Conservation (phyloP, 2,113 vertebrate species). For the Vireo altiloquus region DNA sequence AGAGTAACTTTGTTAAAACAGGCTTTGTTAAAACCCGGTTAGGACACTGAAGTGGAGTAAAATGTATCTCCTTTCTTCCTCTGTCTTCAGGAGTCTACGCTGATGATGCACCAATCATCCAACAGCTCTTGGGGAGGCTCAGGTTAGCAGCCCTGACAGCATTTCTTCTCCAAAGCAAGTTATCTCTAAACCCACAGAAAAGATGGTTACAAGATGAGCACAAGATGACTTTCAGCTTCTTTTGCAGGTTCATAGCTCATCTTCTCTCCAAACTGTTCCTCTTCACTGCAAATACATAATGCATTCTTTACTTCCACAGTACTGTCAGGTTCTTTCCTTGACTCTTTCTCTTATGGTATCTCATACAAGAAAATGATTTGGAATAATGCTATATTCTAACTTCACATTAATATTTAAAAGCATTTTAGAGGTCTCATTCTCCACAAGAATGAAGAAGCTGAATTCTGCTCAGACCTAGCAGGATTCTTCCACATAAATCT, state of each 20-base stretch:
- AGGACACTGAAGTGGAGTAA: neutral
- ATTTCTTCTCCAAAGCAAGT: neutral
- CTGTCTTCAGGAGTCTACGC: neutral
- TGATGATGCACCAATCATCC: neutral
- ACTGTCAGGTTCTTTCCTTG: neutral
- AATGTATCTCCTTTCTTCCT: neutral
- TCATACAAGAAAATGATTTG: neutral
- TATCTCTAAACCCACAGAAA: neutral
- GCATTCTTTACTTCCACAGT: neutral
- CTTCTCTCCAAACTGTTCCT: neutral
- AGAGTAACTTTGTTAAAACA: neutral
- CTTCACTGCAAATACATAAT: neutral
- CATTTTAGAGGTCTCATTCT: neutral
- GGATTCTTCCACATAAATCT: neutral
- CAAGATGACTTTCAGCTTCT: neutral
- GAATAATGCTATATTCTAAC: neutral
- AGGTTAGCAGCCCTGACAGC: neutral
- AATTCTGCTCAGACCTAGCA: neutral
- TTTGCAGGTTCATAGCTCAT: neutral
- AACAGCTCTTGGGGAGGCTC: neutral
- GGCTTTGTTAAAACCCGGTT: neutral
- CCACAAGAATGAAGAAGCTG: neutral
- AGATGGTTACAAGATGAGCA: neutral
- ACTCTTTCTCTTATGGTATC: neutral
- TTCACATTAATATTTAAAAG: neutral